These are phyloP conservation scores for Sus cebifrons DNA, from an alignment of 2,797 vertebrate genomes.

Conservation along the genomic window DNA sequence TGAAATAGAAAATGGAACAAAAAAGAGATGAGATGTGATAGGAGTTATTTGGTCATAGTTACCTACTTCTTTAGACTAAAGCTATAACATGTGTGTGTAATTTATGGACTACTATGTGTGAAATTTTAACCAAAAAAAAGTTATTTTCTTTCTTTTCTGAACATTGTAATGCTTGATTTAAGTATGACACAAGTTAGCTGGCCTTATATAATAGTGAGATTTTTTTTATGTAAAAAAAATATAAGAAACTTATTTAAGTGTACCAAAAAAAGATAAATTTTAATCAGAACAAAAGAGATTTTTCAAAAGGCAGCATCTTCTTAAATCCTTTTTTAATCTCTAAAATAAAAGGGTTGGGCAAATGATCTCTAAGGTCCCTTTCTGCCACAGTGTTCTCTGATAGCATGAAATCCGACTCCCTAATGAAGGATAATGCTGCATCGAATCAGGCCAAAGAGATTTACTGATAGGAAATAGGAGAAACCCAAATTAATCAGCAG, in stretches of 20 bases:
- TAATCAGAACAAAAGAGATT: constrained; percentile 83
- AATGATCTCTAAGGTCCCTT: constrained; percentile 70
- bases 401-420: constrained; percentile 75
- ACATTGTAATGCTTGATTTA: neutral
- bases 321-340: constrained; percentile 86
- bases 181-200: neutral
- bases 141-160: neutral
- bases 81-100: neutral
- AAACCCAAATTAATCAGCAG: constrained; percentile 85
- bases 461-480: constrained; percentile 87
- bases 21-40: neutral
- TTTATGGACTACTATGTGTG: neutral
- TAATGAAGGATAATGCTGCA: constrained; percentile 88
- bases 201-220: constrained; percentile 60
- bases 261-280: constrained; percentile 79
- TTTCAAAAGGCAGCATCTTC: constrained; percentile 81
- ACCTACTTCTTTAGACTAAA: constrained; percentile 7
- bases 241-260: constrained; percentile 64
- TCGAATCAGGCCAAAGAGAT: constrained; percentile 86
- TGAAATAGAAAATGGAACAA: neutral
- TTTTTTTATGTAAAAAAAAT: constrained; percentile 67
- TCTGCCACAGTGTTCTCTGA: constrained; percentile 27
- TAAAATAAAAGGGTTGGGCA: constrained; percentile 74
- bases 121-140: neutral
- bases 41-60: neutral